Conservation (phyloP, 2,113 vertebrate species). For the Crotophaga sulcirostris region DNA sequence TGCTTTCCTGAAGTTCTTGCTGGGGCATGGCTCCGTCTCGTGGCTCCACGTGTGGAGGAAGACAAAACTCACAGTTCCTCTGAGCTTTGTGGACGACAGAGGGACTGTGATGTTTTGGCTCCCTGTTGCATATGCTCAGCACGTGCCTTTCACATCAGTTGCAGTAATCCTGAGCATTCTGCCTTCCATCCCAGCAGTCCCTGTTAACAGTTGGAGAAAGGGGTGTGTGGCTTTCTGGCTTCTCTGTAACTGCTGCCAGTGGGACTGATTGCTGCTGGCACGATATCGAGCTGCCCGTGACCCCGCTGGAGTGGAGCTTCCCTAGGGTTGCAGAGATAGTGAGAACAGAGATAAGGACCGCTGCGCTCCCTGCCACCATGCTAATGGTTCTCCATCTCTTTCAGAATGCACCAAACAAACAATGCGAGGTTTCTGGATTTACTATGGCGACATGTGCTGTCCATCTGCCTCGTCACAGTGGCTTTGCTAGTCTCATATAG, state of each 20-base stretch:
- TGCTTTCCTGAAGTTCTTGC: not conserved
- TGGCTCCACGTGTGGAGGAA: not conserved
- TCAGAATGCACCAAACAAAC: slow-evolving; percentile 99
- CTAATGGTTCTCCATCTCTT: slow-evolving; percentile 36
- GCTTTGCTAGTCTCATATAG: slow-evolving; percentile 96
- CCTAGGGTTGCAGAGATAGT: not conserved
- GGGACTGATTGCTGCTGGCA: not conserved
- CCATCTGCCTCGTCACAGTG: slow-evolving; percentile 86
- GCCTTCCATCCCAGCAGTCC: slow-evolving; percentile 8
- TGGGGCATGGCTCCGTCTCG: not conserved
- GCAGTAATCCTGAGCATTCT: not conserved
- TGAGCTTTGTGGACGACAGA: not conserved
- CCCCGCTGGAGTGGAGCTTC: not conserved
- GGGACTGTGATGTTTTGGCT: not conserved
- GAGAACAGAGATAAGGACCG: not conserved
- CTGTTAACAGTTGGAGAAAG: not conserved
- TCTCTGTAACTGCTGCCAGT: not conserved
- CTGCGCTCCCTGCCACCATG: slow-evolving; percentile 13
- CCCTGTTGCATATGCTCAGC: not conserved
- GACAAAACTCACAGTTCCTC: not conserved
- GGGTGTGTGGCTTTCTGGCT: not conserved
- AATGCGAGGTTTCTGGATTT: slow-evolving; percentile 97
- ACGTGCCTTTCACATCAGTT: not conserved
- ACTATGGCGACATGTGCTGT: slow-evolving; percentile 95
- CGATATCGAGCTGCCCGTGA: not conserved